Base-by-base conservation (phyloP, 2,888 invertebrate species). In the Spodoptera exigua region DNA sequence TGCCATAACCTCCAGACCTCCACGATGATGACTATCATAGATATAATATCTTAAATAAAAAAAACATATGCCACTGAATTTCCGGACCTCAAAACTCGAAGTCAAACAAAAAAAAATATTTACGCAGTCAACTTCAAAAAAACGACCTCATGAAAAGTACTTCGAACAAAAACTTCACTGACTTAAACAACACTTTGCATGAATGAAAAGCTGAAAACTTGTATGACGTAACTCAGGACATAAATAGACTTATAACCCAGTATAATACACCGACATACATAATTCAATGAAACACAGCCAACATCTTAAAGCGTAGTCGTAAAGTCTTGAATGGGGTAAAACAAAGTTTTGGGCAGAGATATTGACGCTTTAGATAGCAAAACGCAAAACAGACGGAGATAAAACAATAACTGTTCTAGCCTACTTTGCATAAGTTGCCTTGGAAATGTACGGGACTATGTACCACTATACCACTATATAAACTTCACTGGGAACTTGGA, bases 361-460 rank as follows among this genome's bases (percentile, higher is more conserved):
- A 75, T 71, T 75, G 61, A 68, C 61, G 54, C 54, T 71, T 61
- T 47, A 61, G 72, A 71, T 72, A 71, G 43, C 68, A 66, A 71
- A 72, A 70, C 32, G 43, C 68, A 66, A 71, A 72, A 70, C 32
- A 75, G 49, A 39, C 39, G 39, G 48, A 58, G 60, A 68, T 73
- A 76, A 68, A 73, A 73, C 60, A 73, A 62, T 72, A 72, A 76
- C 57, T 68, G 34, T 9, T 41, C 14, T 16, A 12, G 49, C 34
- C 54, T 61, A 76, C 47, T 76, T 76, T 74, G 65, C 70, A 74
- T 70, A 76, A 74, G 70, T 65, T 58, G 43, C 56, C 45, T 76
- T 70, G 56, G 59, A 55, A 62, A 73, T 18, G 18, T 18, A 18
- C 2, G 18, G 18, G 18, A 27, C 27, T 27, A 27, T 27, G 27